Evolutionary conservation across 2,888 invertebrate species (phyloP), one percentile per base, ranked within the genome.

Genomic region (Eulithis prunata): DNA sequence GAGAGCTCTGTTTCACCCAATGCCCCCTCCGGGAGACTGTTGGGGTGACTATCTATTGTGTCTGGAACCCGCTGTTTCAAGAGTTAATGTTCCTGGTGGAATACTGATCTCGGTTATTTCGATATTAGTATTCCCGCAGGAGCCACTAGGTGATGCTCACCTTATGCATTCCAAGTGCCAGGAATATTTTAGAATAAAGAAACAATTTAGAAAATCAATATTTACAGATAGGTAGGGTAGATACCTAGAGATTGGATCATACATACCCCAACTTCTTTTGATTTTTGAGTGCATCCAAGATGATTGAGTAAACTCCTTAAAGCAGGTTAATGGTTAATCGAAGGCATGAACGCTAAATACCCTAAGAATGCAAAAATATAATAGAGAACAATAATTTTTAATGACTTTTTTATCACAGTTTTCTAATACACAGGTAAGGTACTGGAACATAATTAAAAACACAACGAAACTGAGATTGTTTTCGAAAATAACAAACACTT

Each of bases 161-260:
- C 59, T 45, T 41, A 60, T 60, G 60, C 60, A 60, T 60, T 54
- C 54, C 36, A 60, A 60, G 46, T 13, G 43, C 10, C 32, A 36
- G 54, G 54, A 13, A 46, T 28, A 52, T 32, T 59, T 45, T 53
- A 43, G 45, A 59, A 12, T 43, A n/a, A n/a, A 54, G 38, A 38
- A 21, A 49, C 49, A 49, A 11, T 47, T 13, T 47, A 6, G 14
- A 7, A 47, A n/a, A 7, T 14, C 47, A 5, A 47, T 3, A 14
- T 14, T 47, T 8, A 4, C 13, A 13, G 8, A 6, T 47, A 47
- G n/a, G 13, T 46, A 46, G n/a, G n/a, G n/a, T n/a, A n/a, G n/a
- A n/a, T n/a, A n/a, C n/a, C n/a, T n/a, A n/a, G n/a, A 1, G 4
- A n/a, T 13, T 13, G 4, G 4, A 46, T 45, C 45, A 0, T 12